Evolutionary conservation across 2,888 invertebrate genomes (phyloP), one percentile per base, ranked within the genome.

Genomic region (Tryphoninae sp.): DNA sequence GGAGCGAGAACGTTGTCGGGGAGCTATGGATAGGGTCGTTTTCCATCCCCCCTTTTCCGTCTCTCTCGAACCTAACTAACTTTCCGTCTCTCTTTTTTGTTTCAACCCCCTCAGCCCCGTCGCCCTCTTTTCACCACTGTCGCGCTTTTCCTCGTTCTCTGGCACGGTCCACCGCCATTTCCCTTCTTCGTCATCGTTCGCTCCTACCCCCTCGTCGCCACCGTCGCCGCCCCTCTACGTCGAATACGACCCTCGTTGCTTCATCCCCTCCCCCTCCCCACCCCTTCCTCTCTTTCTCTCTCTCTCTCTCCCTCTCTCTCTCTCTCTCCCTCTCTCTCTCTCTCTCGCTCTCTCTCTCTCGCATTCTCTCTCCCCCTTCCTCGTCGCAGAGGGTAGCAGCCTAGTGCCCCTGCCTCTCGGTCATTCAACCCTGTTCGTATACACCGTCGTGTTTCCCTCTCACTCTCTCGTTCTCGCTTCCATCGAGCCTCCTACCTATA

Each of bases 371-470:
- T 85, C 82, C 62, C 88, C 82, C 76, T 81, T 72, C 55, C 74
- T 74, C 84, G 82, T 59, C 83, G 87, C 86, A 87, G 89, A 91
- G 91, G 91, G 91, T 91, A 91, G 91, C 90, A 91, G 91, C 91
- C 91, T 90, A 91, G 90, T 91, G 91, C 91, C 90, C 91, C 90
- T 91, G 90, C 90, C 90, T 81, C 77, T 84, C 89, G 89, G 91
- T 91, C 91, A 89, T 91, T 91, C 91, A 91, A 76, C 91, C 91
- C 84, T 84, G 71, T 67, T 76, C 77, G 62, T 72, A 79, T 26
- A 65, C 45, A 69, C 23, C 45, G 26, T 62, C 71, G 49, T 62
- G 40, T 67, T 26, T 49, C 84, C 80, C 83, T 74, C 74, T 81
- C 82, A 82, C 74, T 64, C 73, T 78, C 67, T 40, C 45, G n/a